phyloP scores from a whole-genome alignment of 1,140 invertebrate species.

The Sycophila sp. region DNA sequence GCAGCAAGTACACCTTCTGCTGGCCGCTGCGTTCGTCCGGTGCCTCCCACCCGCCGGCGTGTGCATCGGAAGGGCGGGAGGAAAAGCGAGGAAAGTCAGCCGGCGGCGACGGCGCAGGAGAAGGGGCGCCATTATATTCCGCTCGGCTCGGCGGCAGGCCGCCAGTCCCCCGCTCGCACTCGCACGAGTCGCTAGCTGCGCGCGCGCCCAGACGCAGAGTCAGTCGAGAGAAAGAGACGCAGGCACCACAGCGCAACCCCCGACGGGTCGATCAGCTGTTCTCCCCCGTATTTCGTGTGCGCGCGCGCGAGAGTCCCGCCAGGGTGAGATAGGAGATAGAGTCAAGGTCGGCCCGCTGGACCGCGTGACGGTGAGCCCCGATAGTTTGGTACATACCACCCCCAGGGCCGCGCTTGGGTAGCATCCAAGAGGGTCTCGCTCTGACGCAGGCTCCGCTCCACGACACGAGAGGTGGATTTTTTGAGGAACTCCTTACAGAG shows the following conservation, averaged over 20 bases:
- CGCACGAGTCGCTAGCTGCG: background rate
- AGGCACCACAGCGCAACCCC: background rate
- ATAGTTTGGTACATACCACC: no score
- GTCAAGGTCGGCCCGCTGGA: conserved; percentile 11
- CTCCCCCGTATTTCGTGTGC: background rate
- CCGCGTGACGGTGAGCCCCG: no score
- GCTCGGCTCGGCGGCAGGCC: conserved; percentile 8
- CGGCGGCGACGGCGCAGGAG: conserved; percentile 26
- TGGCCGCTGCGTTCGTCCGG: no score
- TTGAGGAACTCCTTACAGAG: background rate
- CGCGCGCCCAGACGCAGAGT: no score
- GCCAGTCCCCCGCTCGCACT: conserved; percentile 27
- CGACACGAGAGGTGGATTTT: background rate
- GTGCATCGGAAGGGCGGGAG: no score
- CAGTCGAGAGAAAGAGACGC: no score
- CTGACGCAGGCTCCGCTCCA: background rate
- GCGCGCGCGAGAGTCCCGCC: background rate
- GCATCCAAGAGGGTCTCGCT: no score
- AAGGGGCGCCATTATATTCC: conserved; percentile 34
- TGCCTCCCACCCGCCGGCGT: no score
- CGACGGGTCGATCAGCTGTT: background rate
- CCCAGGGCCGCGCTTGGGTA: no score
- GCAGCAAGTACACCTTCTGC: no score
- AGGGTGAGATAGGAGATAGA: no score
- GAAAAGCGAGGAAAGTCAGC: conserved; percentile 1